These are phyloP conservation scores for Zaprionus vittiger DNA, from an alignment of 1,140 invertebrate genomes.

Conservation along the genomic window DNA sequence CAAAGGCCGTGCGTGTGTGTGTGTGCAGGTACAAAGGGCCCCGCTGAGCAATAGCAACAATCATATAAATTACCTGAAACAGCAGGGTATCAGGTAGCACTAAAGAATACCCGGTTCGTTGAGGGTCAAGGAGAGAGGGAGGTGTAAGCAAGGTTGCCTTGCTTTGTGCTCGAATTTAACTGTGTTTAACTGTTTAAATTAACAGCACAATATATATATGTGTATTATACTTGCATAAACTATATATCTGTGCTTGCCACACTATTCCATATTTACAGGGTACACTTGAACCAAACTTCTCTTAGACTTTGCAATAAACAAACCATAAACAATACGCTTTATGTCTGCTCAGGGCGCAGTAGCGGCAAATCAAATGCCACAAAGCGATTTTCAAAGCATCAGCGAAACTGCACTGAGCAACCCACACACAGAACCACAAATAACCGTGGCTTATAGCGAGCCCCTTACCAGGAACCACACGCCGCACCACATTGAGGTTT, in stretches of 20 bases:
- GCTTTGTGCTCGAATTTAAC: too few relatives aligned
- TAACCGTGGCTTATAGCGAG: not conserved
- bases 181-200: too few relatives aligned
- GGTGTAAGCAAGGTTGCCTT: too few relatives aligned
- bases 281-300: not conserved
- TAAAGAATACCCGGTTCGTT: not conserved
- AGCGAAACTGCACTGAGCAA: not conserved
- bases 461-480: not conserved
- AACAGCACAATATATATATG: too few relatives aligned
- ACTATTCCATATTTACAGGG: not conserved
- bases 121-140: not conserved
- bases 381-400: slow-evolving; percentile 14
- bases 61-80: slow-evolving; percentile 16
- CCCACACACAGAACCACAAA: slow-evolving; percentile 4
- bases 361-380: slow-evolving; percentile 23
- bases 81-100: slow-evolving; percentile 4
- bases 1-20: slow-evolving; percentile 7
- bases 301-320: too few relatives aligned
- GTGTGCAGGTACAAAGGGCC: slow-evolving; percentile 26
- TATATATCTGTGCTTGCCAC: not conserved
- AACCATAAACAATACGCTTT: not conserved
- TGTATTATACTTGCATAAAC: too few relatives aligned
- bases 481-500: not conserved
- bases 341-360: slow-evolving; percentile 1
- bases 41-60: slow-evolving; percentile 20